Percentiles rank a stretch among this genome's conserved stretches.
These are phyloP conservation scores for Labeo catla DNA, from an alignment of 2,113 vertebrate genomes.

Conservation along the genomic window DNA sequence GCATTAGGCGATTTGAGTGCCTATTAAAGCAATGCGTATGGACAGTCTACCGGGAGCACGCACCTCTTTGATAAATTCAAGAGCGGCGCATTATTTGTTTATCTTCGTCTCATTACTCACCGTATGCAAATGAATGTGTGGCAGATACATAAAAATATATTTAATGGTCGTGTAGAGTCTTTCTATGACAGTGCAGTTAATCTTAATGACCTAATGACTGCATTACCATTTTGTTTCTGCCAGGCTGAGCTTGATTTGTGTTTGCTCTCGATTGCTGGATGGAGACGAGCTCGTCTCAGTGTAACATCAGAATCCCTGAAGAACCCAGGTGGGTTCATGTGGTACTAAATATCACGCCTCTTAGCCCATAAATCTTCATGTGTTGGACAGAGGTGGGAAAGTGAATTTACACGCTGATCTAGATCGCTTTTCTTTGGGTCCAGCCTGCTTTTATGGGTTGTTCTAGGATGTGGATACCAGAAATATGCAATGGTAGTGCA, in stretches of 20 bases:
- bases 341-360: conserved; percentile 13
- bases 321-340: conserved; percentile 34
- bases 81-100: conserved; percentile 50
- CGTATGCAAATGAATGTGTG: conserved; percentile 51
- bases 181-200: conserved; percentile 46
- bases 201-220: conserved; percentile 53
- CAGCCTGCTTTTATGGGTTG: background rate
- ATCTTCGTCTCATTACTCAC: conserved; percentile 55
- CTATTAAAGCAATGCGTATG: conserved; percentile 28
- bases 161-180: conserved; percentile 49
- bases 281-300: conserved; percentile 42
- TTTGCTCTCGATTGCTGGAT: conserved; percentile 30
- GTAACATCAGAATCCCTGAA: conserved; percentile 12
- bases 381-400: conserved; percentile 12
- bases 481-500: background rate
- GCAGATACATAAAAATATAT: conserved; percentile 48
- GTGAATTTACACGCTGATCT: background rate
- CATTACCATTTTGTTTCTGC: conserved; percentile 48
- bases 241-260: conserved; percentile 44
- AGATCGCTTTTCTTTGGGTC: background rate
- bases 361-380: conserved; percentile 35
- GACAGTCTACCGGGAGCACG: background rate
- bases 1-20: conserved; percentile 25
- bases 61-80: conserved; percentile 47
- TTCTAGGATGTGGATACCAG: background rate